Evolutionary conservation across 2,113 vertebrate genomes (phyloP).

Genomic region (Polypterus senegalus): DNA sequence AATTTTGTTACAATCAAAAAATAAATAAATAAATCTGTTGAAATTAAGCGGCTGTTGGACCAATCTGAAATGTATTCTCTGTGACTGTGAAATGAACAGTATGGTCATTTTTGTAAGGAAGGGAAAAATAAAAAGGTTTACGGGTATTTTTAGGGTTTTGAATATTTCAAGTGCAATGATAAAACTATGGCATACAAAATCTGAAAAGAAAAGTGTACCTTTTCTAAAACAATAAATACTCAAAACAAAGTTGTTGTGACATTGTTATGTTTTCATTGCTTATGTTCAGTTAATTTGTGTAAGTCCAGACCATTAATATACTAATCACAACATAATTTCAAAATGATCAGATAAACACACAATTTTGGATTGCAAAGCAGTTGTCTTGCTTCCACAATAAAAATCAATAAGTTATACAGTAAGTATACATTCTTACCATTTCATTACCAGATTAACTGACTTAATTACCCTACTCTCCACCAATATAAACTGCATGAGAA

Average conservation of each 20-base stretch:
- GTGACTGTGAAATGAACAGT: slow-evolving; percentile 68
- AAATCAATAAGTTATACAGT: too few relatives aligned
- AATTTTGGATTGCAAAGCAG: too few relatives aligned
- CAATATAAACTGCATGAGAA: too few relatives aligned
- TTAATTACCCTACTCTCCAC: too few relatives aligned
- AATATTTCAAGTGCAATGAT: slow-evolving; percentile 63
- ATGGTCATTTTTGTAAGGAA: slow-evolving; percentile 56
- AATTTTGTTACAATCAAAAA: neutral
- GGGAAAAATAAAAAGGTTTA: slow-evolving; percentile 48
- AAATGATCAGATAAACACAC: too few relatives aligned
- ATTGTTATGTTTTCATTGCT: slow-evolving; percentile 8
- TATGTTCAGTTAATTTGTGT: neutral
- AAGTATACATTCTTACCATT: too few relatives aligned
- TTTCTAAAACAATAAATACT: slow-evolving; percentile 15
- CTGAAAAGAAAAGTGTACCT: slow-evolving; percentile 7
- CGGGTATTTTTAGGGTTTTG: slow-evolving; percentile 69
- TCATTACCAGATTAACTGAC: too few relatives aligned
- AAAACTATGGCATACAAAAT: slow-evolving; percentile 15
- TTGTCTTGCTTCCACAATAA: too few relatives aligned
- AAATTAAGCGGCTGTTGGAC: slow-evolving; percentile 32
- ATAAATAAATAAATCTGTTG: slow-evolving; percentile 13
- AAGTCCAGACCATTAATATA: too few relatives aligned
- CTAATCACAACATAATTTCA: too few relatives aligned
- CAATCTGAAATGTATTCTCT: slow-evolving; percentile 45
- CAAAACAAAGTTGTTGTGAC: slow-evolving; percentile 8